Evolutionary conservation across 2,888 invertebrate genomes (phyloP).

Genomic region (Noctua janthe): DNA sequence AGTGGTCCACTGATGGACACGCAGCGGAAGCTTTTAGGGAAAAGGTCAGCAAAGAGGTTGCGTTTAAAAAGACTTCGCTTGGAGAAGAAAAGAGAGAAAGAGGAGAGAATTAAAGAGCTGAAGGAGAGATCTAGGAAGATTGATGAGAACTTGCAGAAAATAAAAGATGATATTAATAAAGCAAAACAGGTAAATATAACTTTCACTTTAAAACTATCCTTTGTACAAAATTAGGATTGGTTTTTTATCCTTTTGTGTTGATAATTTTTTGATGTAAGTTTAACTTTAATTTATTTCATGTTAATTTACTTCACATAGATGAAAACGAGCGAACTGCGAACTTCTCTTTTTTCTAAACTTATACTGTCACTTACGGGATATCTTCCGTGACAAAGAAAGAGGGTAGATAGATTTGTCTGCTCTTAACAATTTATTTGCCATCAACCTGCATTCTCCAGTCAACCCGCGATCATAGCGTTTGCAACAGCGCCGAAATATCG

Average conservation of each 20-base stretch:
- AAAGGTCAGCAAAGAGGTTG: constrained; percentile 86
- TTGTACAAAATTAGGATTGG: background rate
- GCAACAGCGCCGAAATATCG: no score
- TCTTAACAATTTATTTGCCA: no score
- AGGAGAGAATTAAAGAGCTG: constrained; percentile 80
- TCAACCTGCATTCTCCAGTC: no score
- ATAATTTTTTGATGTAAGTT: background rate
- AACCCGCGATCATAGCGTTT: no score
- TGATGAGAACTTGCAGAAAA: constrained; percentile 92
- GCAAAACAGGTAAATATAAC: constrained; percentile 88
- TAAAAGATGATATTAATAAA: constrained; percentile 91
- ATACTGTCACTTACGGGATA: no score
- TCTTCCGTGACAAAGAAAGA: no score
- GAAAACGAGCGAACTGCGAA: background rate
- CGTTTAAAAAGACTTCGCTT: constrained; percentile 84
- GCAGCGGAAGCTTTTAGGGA: constrained; percentile 84
- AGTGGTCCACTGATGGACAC: constrained; percentile 82
- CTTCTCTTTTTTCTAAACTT: no score
- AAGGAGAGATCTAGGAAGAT: constrained; percentile 91
- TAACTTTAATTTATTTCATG: background rate
- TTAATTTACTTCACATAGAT: no score
- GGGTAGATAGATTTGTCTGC: no score
- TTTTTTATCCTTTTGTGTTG: background rate
- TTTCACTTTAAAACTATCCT: background rate
- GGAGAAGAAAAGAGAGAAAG: constrained; percentile 80